Conservation (phyloP, 2,113 vertebrate species). For the Pan troglodytes region DNA sequence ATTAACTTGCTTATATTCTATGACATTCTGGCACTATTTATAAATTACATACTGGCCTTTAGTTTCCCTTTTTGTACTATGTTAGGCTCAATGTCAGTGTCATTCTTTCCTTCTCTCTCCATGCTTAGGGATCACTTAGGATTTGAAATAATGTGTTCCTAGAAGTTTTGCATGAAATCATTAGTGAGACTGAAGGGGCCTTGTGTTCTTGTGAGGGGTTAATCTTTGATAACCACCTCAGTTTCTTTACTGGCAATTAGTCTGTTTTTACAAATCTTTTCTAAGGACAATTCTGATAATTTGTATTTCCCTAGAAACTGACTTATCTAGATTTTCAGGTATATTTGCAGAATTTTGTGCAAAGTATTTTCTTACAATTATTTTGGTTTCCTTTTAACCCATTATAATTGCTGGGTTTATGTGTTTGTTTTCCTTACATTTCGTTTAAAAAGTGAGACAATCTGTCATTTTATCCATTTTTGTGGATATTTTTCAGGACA, state of each 20-base stretch:
- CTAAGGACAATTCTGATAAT: neutral
- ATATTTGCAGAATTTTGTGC: neutral
- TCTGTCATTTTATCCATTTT: neutral
- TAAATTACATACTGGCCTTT: neutral
- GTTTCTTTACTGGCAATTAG: slow-evolving; percentile 33
- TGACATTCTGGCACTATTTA: neutral
- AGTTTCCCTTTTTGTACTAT: slow-evolving; percentile 15
- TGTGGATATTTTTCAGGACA: neutral
- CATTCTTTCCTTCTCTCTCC: neutral
- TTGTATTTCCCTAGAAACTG: neutral
- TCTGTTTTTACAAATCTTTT: neutral
- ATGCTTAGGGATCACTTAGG: neutral
- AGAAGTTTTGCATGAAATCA: slow-evolving; percentile 3
- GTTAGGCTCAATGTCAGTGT: neutral
- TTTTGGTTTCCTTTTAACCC: slow-evolving; percentile 22
- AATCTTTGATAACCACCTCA: slow-evolving; percentile 43
- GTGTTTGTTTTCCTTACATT: neutral
- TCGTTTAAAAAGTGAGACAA: neutral
- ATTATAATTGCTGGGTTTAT: neutral
- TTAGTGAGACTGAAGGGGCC: neutral
- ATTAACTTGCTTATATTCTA: neutral
- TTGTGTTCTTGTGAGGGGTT: slow-evolving; percentile 15
- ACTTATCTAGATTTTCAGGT: neutral
- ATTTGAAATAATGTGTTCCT: neutral
- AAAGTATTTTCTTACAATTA: neutral